Base-by-base conservation (phyloP, 2,797 vertebrate genomes). In the Galaxias olidus region DNA sequence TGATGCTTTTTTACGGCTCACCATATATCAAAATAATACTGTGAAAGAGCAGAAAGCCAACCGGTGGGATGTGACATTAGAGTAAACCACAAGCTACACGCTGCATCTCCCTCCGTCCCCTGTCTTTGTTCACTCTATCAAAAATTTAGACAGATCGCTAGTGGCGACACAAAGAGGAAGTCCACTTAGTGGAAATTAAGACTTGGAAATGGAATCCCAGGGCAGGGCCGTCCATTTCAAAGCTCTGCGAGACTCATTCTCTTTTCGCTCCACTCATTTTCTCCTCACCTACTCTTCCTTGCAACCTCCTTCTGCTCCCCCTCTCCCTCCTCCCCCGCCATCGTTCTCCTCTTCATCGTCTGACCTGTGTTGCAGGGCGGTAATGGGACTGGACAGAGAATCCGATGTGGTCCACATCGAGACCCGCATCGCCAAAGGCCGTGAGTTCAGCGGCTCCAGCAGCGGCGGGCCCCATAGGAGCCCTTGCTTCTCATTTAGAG, bases 341-440 rank as follows among this genome's bases (percentile, higher is more conserved):
- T n/a, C n/a, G n/a, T n/a, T 48, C 44, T 48, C 52, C n/a, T 8
- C 17, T 3, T 77, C 65, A 13, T 20, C 4, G 60, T 74, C 55
- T 72, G 82, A 71, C 47, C 80, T 58, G 47, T 62, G 54, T 63
- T 61, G 14, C 85, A 98, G 97, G 97, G 95, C 97, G 0, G 94
- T 96, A 88, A 86, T 89, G 0, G 95, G 95, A 68, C 85, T 98
- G 91, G 97, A 98, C 90, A 97, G 94, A 89, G 96, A 98, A 61
- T 87, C 93, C 30, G 96, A 98, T 83, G 92, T 97, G 68, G 94
- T 98, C 69, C 97, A 98, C 89, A 94, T 98, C 84, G 97, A 98
- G 87, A 95, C 94, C 57, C 91, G 91, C 84, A 93, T 93, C 8
- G 81, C 93, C 40, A 95, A 96, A 55, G 94, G 95, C 95, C 81